Conservation (phyloP, 2,113 vertebrate species). For the Tachysurus vachellii region DNA sequence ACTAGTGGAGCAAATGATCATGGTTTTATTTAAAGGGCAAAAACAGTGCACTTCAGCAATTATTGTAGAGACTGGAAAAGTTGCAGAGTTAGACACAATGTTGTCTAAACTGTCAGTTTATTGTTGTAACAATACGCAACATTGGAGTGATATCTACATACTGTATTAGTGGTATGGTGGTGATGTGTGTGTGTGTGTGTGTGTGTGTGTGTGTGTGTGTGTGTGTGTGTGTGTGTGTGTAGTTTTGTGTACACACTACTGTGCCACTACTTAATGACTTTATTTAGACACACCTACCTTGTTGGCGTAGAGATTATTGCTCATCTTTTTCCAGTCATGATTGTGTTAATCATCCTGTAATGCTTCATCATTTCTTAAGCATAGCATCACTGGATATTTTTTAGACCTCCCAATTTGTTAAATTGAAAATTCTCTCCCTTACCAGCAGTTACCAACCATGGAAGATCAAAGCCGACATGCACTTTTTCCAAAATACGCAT, state of each 20-base stretch:
- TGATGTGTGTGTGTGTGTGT: too few species aligned
- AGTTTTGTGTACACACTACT: too few species aligned
- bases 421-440: neutral
- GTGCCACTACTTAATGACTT: neutral
- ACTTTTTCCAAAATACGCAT: neutral
- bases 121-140: neutral
- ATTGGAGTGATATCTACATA: neutral
- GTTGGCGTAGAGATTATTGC: neutral
- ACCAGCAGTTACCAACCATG: neutral
- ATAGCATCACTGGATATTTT: neutral
- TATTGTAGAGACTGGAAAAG: conserved; percentile 36
- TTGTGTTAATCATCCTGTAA: neutral
- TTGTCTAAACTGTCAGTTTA: neutral
- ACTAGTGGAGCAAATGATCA: neutral
- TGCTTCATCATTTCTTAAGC: neutral
- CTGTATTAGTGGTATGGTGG: neutral
- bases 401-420: neutral
- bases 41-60: neutral
- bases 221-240: too few species aligned
- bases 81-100: neutral
- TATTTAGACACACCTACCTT: neutral
- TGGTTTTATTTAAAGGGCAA: neutral
- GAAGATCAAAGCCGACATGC: neutral
- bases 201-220: too few species aligned
- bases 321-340: neutral